phyloP scores from a whole-genome alignment of 2,888 invertebrate species.

The Epistrophella euchroma region DNA sequence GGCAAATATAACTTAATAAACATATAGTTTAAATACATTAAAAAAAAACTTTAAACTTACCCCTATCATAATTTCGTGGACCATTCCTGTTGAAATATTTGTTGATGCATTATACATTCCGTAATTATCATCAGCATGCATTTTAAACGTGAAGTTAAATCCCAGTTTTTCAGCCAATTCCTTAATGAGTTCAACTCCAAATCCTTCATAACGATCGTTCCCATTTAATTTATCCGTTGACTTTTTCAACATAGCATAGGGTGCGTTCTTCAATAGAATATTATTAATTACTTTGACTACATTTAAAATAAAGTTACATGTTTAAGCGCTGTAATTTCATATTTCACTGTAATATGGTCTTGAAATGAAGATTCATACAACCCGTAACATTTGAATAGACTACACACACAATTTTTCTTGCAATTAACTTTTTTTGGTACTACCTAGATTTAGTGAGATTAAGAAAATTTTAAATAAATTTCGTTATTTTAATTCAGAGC shows the following conservation, averaged over 20 bases:
- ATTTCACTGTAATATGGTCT: too few relatives aligned
- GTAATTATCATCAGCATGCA: slow-evolving; percentile 90
- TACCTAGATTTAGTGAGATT: too few relatives aligned
- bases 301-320: not conserved
- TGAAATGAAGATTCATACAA: too few relatives aligned
- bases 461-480: too few relatives aligned
- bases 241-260: slow-evolving; percentile 94
- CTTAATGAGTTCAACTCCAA: slow-evolving; percentile 93
- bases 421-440: too few relatives aligned
- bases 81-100: slow-evolving; percentile 93
- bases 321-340: not conserved
- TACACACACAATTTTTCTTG: too few relatives aligned
- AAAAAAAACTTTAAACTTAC: slow-evolving; percentile 77
- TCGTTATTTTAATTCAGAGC: too few relatives aligned
- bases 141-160: slow-evolving; percentile 92
- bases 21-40: too few relatives aligned
- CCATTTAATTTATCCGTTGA: slow-evolving; percentile 88
- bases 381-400: too few relatives aligned
- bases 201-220: slow-evolving; percentile 93
- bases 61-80: slow-evolving; percentile 91
- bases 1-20: not conserved
- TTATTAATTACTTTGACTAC: not conserved
- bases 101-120: slow-evolving; percentile 88
- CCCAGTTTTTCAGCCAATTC: slow-evolving; percentile 90
- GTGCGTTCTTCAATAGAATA: slow-evolving; percentile 88